A percentile compares a stretch with the other conserved stretches of the same genome.
Evolutionary conservation across 2,888 invertebrate species (phyloP).

Genomic region (Stenolophus ochropezus): DNA sequence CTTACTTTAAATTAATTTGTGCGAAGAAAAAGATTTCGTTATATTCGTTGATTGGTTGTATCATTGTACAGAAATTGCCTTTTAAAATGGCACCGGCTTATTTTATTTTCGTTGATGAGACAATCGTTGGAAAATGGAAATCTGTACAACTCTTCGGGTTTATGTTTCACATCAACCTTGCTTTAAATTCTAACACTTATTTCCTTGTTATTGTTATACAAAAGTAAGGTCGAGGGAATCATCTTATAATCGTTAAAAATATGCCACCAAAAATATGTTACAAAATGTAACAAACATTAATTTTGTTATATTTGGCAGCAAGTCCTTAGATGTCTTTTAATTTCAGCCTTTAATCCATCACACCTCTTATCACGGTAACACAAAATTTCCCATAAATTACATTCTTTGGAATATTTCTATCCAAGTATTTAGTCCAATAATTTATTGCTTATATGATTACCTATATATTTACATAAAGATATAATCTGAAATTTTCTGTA

Average conservation of each 20-base stretch:
- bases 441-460: slow-evolving; percentile 29
- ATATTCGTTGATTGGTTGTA: slow-evolving; percentile 45
- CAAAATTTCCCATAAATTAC: slow-evolving; percentile 32
- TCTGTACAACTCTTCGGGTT: slow-evolving; percentile 29
- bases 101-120: slow-evolving; percentile 33
- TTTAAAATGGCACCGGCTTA: slow-evolving; percentile 22
- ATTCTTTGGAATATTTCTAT: slow-evolving; percentile 40
- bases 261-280: neutral
- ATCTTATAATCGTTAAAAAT: slow-evolving; percentile 1
- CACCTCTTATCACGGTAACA: slow-evolving; percentile 34
- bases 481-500: slow-evolving; percentile 11
- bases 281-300: neutral
- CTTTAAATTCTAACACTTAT: slow-evolving; percentile 24
- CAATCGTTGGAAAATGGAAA: neutral
- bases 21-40: slow-evolving; percentile 38
- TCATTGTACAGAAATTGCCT: slow-evolving; percentile 52
- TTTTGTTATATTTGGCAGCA: neutral
- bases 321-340: slow-evolving; percentile 1
- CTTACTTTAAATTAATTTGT: slow-evolving; percentile 45
- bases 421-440: slow-evolving; percentile 41
- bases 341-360: slow-evolving; percentile 17
- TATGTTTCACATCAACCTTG: slow-evolving; percentile 52
- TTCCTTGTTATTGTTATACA: slow-evolving; percentile 7
- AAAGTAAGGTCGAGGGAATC: slow-evolving; percentile 55
- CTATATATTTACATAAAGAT: slow-evolving; percentile 51